phyloP scores from a whole-genome alignment of 2,797 vertebrate species.

The Simalia tracyae region DNA sequence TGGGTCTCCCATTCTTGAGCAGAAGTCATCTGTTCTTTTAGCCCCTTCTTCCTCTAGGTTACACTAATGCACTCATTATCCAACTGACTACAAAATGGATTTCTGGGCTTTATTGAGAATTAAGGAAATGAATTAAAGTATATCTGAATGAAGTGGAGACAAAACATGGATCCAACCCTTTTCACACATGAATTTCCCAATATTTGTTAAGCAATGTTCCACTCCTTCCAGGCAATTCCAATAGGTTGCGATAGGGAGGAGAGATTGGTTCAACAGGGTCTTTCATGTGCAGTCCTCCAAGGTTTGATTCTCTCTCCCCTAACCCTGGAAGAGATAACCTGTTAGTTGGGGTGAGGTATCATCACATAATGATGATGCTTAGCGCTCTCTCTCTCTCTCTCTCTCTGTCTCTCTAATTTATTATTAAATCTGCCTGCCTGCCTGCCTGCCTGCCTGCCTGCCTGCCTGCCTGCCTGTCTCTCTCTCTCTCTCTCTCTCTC shows the following conservation, averaged over 20 bases:
- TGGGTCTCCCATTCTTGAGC: neutral
- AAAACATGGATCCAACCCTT: neutral
- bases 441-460: no score
- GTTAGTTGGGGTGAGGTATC: neutral
- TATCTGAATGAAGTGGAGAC: neutral
- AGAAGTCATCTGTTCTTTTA: neutral
- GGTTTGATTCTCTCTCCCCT: neutral
- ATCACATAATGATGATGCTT: neutral
- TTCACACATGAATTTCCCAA: neutral
- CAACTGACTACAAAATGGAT: neutral
- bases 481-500: no score
- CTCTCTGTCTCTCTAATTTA: no score
- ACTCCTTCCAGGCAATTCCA: neutral
- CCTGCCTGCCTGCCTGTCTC: no score
- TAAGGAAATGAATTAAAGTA: neutral
- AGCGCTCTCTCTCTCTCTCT: neutral
- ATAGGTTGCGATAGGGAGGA: neutral
- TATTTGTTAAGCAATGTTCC: neutral
- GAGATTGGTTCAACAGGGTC: neutral
- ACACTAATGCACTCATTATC: neutral
- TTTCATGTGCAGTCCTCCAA: neutral
- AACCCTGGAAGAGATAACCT: neutral
- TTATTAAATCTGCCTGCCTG: no score
- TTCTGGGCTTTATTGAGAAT: neutral
- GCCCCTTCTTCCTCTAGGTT: neutral